Conservation (phyloP, 1,140 invertebrate genomes). For the Camponotus pennsylvanicus region DNA sequence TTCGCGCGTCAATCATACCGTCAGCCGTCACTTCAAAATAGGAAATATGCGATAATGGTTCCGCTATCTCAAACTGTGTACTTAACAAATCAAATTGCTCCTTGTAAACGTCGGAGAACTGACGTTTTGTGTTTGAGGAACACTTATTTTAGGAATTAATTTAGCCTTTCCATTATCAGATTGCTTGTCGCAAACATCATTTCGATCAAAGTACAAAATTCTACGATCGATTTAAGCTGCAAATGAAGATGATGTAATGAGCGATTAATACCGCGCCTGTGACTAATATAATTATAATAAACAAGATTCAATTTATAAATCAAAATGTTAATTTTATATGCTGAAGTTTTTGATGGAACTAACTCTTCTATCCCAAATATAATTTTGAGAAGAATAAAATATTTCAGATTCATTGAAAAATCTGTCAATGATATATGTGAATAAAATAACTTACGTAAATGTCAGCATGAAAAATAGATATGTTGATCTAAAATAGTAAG, state of each 20-base stretch:
- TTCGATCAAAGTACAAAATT: background rate
- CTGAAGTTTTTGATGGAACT: no score
- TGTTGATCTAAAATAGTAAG: conserved; percentile 5
- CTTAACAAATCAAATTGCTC: conserved; percentile 69
- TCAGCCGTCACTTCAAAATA: conserved; percentile 62
- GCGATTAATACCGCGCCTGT: background rate
- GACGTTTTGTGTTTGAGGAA: conserved; percentile 46
- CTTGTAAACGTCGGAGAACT: conserved; percentile 41
- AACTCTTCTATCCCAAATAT: no score
- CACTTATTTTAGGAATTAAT: conserved; percentile 64
- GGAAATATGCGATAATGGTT: conserved; percentile 64
- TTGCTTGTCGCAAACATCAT: conserved; percentile 44
- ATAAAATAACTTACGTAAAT: background rate
- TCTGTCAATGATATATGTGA: no score
- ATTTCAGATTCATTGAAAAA: no score
- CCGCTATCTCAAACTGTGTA: conserved; percentile 53
- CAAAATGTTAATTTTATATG: no score
- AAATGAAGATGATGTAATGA: background rate
- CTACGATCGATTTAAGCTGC: background rate
- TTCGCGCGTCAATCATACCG: conserved; percentile 59
- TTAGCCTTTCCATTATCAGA: conserved; percentile 60
- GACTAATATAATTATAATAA: background rate
- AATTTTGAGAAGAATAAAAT: no score
- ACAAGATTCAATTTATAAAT: no score
- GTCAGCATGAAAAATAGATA: background rate